These are phyloP conservation scores for Trimorus sp. DNA, from an alignment of 2,888 invertebrate species.

Conservation along the genomic window DNA sequence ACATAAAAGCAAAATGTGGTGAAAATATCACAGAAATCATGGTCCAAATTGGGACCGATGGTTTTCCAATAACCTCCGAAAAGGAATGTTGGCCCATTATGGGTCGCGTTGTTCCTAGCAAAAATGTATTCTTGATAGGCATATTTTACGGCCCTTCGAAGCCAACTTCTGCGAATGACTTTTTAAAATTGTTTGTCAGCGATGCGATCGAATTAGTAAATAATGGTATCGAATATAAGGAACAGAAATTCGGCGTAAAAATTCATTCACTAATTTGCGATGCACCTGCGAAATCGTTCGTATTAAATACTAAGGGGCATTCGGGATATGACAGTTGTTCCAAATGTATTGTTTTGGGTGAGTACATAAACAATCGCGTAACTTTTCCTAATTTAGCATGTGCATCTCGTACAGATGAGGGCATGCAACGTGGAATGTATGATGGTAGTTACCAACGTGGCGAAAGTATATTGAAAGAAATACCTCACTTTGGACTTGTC, in stretches of 20 bases:
- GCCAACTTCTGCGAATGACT: not conserved
- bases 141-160: not conserved
- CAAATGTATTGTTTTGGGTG: not conserved
- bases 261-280: no score
- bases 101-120: not conserved
- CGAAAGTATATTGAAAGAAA: not conserved
- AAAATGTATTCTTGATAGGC: not conserved
- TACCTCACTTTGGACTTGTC: conserved; percentile 15
- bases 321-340: conserved; percentile 1
- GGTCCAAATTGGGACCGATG: not conserved
- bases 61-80: not conserved
- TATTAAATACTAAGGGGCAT: not conserved
- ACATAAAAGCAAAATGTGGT: not conserved
- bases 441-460: not conserved
- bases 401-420: not conserved
- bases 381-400: not conserved
- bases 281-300: no score
- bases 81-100: not conserved
- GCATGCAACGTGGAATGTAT: not conserved
- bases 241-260: not conserved
- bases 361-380: not conserved
- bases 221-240: not conserved
- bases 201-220: not conserved
- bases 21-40: not conserved
- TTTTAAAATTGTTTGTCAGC: not conserved